These are phyloP conservation scores for Allacma fusca DNA, from an alignment of 2,888 invertebrate genomes.

Conservation along the genomic window DNA sequence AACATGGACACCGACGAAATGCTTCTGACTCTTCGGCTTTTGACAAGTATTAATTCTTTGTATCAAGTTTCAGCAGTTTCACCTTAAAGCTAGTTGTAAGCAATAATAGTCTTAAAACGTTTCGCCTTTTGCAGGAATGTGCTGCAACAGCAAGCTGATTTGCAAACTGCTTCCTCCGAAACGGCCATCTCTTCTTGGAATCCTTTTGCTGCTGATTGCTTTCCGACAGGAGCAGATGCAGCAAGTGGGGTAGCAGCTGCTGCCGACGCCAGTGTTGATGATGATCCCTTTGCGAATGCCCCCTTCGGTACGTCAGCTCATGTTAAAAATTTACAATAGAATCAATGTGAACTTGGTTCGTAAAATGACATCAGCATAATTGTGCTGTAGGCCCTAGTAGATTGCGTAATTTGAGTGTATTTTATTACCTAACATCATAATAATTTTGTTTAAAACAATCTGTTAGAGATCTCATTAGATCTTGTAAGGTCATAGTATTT, in stretches of 20 bases:
- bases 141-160: slow-evolving; percentile 67
- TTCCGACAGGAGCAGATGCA: slow-evolving; percentile 62
- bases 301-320: slow-evolving; percentile 54
- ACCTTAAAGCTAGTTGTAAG: neutral
- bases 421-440: neutral
- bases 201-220: slow-evolving; percentile 55
- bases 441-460: neutral
- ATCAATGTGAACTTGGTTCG: slow-evolving; percentile 1
- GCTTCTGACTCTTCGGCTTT: slow-evolving; percentile 86
- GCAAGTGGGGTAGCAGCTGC: slow-evolving; percentile 63
- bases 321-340: slow-evolving; percentile 33
- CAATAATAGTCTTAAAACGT: neutral
- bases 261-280: slow-evolving; percentile 46
- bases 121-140: slow-evolving; percentile 61
- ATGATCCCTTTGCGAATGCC: slow-evolving; percentile 58
- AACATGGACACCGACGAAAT: slow-evolving; percentile 75
- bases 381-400: neutral
- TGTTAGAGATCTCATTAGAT: neutral
- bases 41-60: slow-evolving; percentile 71
- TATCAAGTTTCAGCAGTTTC: neutral
- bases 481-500: neutral
- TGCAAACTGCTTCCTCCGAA: slow-evolving; percentile 76
- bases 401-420: neutral
- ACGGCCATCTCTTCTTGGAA: slow-evolving; percentile 63
- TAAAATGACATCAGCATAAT: neutral